Evolutionary conservation across 2,888 invertebrate species (phyloP).

Genomic region (Lysandra coridon): DNA sequence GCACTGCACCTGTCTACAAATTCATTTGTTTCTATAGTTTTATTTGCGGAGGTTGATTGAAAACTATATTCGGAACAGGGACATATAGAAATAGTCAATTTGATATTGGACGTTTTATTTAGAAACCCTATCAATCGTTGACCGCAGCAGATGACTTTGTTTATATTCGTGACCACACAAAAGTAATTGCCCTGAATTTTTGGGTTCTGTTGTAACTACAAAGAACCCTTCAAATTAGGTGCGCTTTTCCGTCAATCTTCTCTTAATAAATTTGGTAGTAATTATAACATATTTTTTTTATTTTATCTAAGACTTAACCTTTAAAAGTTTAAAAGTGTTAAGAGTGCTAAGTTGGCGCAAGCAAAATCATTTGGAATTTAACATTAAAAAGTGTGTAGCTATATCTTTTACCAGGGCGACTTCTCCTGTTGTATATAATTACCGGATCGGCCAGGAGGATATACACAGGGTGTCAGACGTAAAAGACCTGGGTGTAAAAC

Average conservation of each 20-base stretch:
- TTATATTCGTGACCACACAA: not conserved
- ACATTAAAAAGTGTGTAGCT: too few relatives aligned
- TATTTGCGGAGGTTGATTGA: not conserved
- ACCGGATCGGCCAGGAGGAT: too few relatives aligned
- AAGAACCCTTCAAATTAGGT: not conserved
- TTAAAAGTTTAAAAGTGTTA: too few relatives aligned
- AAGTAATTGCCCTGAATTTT: not conserved
- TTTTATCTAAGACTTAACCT: too few relatives aligned
- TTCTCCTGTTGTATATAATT: too few relatives aligned
- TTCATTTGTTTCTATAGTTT: not conserved
- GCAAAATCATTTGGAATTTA: too few relatives aligned
- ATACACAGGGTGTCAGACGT: too few relatives aligned
- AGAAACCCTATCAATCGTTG: not conserved
- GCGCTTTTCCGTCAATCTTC: not conserved
- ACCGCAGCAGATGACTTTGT: slow-evolving; percentile 14
- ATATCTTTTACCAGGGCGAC: too few relatives aligned
- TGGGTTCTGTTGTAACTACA: not conserved
- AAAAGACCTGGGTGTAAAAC: too few relatives aligned
- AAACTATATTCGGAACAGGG: not conserved
- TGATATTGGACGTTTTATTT: slow-evolving; percentile 13
- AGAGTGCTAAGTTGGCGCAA: too few relatives aligned
- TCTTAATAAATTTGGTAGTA: not conserved
- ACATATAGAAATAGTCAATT: slow-evolving; percentile 4
- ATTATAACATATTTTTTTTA: too few relatives aligned
- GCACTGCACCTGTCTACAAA: not conserved